Conservation (phyloP, 2,888 invertebrate genomes). For the Rhagonycha fulva region DNA sequence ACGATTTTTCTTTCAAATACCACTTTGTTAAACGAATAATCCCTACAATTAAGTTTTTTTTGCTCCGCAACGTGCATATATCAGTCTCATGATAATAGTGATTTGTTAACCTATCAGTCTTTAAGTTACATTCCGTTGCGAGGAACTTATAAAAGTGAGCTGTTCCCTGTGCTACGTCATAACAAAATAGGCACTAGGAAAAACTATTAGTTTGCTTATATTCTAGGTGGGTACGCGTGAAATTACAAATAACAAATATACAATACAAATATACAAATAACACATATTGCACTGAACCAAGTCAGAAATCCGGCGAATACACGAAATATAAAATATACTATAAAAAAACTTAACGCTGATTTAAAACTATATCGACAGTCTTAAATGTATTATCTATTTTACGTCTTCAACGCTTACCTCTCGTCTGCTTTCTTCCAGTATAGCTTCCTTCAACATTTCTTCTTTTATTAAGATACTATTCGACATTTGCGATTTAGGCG, state of each 20-base stretch:
- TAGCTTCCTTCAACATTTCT: slow-evolving; percentile 55
- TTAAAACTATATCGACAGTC: slow-evolving; percentile 53
- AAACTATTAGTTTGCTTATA: background rate
- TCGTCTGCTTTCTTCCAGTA: slow-evolving; percentile 56
- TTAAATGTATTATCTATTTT: slow-evolving; percentile 22
- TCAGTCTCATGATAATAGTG: slow-evolving; percentile 4
- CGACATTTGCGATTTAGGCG: slow-evolving; percentile 68
- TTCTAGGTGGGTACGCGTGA: background rate
- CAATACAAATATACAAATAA: background rate
- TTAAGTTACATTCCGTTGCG: slow-evolving; percentile 4
- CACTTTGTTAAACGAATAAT: background rate
- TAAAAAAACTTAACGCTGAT: slow-evolving; percentile 55
- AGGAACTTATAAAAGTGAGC: slow-evolving; percentile 3
- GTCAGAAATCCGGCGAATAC: slow-evolving; percentile 42
- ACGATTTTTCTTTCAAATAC: background rate
- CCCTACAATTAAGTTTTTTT: background rate
- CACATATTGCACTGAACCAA: slow-evolving; percentile 7
- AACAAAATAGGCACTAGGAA: background rate
- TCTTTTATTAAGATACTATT: slow-evolving; percentile 59
- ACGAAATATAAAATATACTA: slow-evolving; percentile 48
- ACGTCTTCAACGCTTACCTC: slow-evolving; percentile 55
- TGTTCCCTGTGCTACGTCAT: background rate
- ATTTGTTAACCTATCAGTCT: slow-evolving; percentile 1
- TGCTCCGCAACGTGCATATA: slow-evolving; percentile 2
- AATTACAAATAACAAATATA: background rate